These are phyloP conservation scores for Cephus cinctus DNA, from an alignment of 1,140 invertebrate species.

Conservation along the genomic window DNA sequence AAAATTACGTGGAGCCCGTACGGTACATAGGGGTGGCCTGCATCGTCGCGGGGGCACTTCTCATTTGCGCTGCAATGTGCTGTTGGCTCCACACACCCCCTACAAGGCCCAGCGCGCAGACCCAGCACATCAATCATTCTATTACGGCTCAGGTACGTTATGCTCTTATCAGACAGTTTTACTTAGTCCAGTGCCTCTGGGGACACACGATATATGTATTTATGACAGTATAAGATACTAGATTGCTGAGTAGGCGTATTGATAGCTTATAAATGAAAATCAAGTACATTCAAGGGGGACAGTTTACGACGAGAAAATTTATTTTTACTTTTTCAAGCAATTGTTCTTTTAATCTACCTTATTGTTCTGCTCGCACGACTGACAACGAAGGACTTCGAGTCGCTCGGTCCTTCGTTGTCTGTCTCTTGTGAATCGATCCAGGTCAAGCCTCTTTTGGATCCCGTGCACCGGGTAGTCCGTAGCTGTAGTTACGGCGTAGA, in stretches of 20 bases:
- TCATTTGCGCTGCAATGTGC: slow-evolving; percentile 75
- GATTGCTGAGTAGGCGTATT: too few species aligned
- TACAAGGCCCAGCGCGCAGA: slow-evolving; percentile 39
- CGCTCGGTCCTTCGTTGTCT: slow-evolving; percentile 6
- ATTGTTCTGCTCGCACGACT: not conserved
- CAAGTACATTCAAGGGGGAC: too few species aligned
- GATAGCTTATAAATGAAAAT: too few species aligned
- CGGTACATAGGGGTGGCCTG: slow-evolving; percentile 74
- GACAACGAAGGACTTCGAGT: too few species aligned
- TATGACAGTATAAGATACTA: too few species aligned
- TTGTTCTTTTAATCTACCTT: not conserved
- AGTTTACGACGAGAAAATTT: not conserved
- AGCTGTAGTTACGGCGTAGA: slow-evolving; percentile 12
- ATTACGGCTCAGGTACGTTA: slow-evolving; percentile 47
- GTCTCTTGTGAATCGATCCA: slow-evolving; percentile 24
- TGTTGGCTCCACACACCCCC: slow-evolving; percentile 71
- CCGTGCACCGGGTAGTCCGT: slow-evolving; percentile 17
- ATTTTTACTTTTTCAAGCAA: not conserved
- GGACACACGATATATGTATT: too few species aligned
- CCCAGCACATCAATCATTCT: slow-evolving; percentile 39
- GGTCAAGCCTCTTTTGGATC: slow-evolving; percentile 26
- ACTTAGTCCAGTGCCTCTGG: too few species aligned
- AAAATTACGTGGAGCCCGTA: slow-evolving; percentile 70
- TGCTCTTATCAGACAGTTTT: slow-evolving; percentile 17
- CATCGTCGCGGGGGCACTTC: slow-evolving; percentile 70